Evolutionary conservation across 1,140 invertebrate species (phyloP), one percentile per base, ranked within the genome.

Genomic region (Orius insidiosus): DNA sequence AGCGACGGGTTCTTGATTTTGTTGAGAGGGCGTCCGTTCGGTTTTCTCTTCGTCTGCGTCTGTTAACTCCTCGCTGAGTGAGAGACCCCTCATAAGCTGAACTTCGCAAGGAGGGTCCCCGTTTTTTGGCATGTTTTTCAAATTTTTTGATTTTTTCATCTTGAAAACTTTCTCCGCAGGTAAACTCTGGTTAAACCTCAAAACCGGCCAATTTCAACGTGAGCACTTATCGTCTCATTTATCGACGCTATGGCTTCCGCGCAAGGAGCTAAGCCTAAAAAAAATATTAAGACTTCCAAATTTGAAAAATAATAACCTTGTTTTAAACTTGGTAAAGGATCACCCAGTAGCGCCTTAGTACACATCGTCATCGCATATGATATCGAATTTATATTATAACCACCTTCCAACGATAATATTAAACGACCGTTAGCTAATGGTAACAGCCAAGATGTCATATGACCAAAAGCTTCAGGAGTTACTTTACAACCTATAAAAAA

Each of bases 321-420:
- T 14, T 69, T 64, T 40, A 74, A 63, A 33, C 64, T 61, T 0
- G 80, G 74, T 41, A 87, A 61, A 0, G 85, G 81, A 65, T 95
- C 85, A 0, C 85, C 87, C 0, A 95, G 65, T 9, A 97, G 62
- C 0, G 85, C 75, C 63, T 87, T 86, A 0, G 79, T 78, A 61
- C 88, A 92, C 67, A 84, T 76, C 1, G 77, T 72, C 77, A 93
- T 83, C 1, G 78, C 75, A 54, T 88, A 78, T 0, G 85, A 76
- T 47, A 87, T 83, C 2, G 85, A 82, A 43, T n/a, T 77, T 5
- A 88, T 65, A 60, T n/a, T 92, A 64, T 95, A 95, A 5, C 90
- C 90, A n/a, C 89, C 90, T 68, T 98, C 93, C 1, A 96, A 66
- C 33, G 78, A 76, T 0, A 95, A 56, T 41, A 96, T 72, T 1